A percentile compares a stretch with the other conserved stretches of the same genome.
Conservation (phyloP, 2,113 vertebrate species). For the Antennarius striatus region DNA sequence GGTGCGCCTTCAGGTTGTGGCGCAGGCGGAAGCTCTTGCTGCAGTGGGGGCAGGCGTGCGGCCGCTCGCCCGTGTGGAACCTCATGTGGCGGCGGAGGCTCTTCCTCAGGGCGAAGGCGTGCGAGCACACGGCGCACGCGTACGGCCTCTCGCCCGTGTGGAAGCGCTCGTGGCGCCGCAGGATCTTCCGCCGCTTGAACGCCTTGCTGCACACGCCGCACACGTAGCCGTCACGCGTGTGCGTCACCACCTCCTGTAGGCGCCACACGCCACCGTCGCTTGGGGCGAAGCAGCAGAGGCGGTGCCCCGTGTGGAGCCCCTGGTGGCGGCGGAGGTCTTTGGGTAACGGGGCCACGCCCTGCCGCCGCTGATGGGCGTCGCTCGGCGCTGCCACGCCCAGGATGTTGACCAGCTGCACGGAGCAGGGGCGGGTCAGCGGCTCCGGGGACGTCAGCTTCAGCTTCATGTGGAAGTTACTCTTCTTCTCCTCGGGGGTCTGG, state of each 20-base stretch:
- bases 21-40: conserved; percentile 76
- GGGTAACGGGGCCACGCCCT: conserved; percentile 19
- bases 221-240: conserved; percentile 41
- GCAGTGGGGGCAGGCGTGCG: conserved; percentile 71
- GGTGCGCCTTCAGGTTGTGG: conserved; percentile 75
- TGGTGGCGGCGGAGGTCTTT: conserved; percentile 77
- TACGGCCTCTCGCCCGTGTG: conserved; percentile 77
- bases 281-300: conserved; percentile 76
- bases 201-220: conserved; percentile 71
- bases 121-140: conserved; percentile 62
- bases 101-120: conserved; percentile 74
- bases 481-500: conserved; percentile 6
- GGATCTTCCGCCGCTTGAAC: conserved; percentile 73
- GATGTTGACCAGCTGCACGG: conserved; percentile 73
- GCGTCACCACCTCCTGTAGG: conserved; percentile 53
- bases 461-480: conserved; percentile 59
- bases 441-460: conserved; percentile 53
- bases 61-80: conserved; percentile 77
- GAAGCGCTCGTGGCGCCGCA: conserved; percentile 77
- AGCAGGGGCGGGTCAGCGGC: conserved; percentile 62
- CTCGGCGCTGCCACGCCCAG: conserved; percentile 4
- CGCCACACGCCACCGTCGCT: conserved; percentile 70
- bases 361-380: too few species aligned
- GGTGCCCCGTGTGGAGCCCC: conserved; percentile 73
- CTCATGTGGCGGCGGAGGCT: conserved; percentile 73